These are phyloP conservation scores for Ophthalmolycus amberensis DNA, from an alignment of 2,113 vertebrate genomes.

Conservation along the genomic window DNA sequence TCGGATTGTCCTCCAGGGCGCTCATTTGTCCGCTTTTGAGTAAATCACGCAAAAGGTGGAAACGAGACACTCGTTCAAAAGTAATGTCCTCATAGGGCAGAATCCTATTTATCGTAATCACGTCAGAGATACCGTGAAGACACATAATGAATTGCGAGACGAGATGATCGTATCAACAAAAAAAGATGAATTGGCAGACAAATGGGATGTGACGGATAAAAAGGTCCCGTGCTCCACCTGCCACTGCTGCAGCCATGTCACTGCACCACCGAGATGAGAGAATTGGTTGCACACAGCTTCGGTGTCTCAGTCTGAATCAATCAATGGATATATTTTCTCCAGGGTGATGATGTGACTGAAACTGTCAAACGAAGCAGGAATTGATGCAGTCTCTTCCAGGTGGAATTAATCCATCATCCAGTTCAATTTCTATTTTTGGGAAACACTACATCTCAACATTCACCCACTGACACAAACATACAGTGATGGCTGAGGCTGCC, in stretches of 20 bases:
- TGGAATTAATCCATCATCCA: conserved; percentile 1
- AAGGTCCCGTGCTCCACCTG: conserved; percentile 28
- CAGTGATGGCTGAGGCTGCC: too few species aligned
- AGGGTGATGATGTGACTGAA: conserved; percentile 26
- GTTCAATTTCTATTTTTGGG: not conserved
- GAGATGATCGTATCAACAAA: conserved; percentile 38
- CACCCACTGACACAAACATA: too few species aligned
- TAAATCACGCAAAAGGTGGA: conserved; percentile 11
- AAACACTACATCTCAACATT: not conserved
- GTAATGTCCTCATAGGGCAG: not conserved
- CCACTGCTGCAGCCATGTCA: conserved; percentile 6
- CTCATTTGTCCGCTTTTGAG: conserved; percentile 20
- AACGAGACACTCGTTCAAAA: not conserved
- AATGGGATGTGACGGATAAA: conserved; percentile 57
- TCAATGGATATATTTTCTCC: conserved; percentile 49
- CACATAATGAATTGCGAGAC: conserved; percentile 53
- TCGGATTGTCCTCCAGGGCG: not conserved
- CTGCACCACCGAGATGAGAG: conserved; percentile 40
- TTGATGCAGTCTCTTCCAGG: not conserved
- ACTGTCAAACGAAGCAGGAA: conserved; percentile 40
- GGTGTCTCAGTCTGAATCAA: conserved; percentile 26
- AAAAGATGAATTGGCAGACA: conserved; percentile 60
- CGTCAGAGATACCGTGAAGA: conserved; percentile 7
- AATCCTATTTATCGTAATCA: conserved; percentile 31
- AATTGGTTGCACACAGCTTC: conserved; percentile 36